Evolutionary conservation across 2,888 invertebrate species (phyloP), one percentile per base, ranked within the genome.

Genomic region (Cinara cedri): DNA sequence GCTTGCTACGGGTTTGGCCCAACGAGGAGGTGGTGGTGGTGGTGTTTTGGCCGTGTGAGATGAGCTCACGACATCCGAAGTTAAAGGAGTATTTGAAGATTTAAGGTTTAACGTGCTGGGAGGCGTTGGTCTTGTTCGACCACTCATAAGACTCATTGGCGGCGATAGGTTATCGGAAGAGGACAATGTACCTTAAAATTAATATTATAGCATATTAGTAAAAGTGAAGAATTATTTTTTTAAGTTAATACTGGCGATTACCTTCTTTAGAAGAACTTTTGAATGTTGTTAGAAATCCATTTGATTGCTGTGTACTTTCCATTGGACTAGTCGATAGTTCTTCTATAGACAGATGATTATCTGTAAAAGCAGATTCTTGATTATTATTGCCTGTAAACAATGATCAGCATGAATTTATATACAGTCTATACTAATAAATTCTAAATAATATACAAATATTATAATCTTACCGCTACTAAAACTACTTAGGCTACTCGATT

Each of bases 1-100:
- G 16, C 72, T 72, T 4, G 88, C 88, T 2, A 89, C 88, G 0
- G 94, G 93, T 85, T 94, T 94, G 0, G 93, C 91, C 93, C 94
- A 94, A 84, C 94, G 88, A 16, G 94, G 91, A 0, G 94, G 94
- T 0, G 94, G 94, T 0, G 93, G 93, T 9, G 94, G 94, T 1
- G 94, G 94, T 49, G 92, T 92, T 78, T 83, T 83, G 44, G 81
- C 82, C 3, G 81, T 81, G 9, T 82, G 82, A 19, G 82, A 75
- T 16, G 83, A 80, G 21, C 11, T 21, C 21, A 24, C 63, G 8
- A 24, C n/a, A n/a, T 72, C 81, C 83, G 14, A 84, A 81, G 80
- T 85, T 85, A 80, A 84, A 84, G 71, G 16, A 83, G 82, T 9
- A 84, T 84, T 84, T 80, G 85, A 85, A 82, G 88, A 89, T 84